Conservation (phyloP, 2,888 invertebrate species). For the Gymnoscelis rufifasciata region DNA sequence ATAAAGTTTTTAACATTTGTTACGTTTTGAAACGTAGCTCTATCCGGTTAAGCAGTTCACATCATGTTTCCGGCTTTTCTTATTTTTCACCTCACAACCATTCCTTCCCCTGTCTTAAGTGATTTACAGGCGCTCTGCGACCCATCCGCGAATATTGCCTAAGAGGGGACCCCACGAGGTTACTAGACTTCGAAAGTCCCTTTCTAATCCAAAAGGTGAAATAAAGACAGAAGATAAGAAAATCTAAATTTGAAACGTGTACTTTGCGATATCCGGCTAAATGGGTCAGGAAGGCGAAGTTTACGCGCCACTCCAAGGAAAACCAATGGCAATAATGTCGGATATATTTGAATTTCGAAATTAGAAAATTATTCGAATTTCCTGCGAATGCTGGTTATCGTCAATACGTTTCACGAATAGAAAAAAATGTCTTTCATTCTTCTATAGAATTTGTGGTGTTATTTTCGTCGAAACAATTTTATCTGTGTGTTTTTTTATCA, state of each 20-base stretch:
- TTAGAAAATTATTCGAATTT: constrained; percentile 16
- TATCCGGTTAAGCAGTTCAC: not conserved
- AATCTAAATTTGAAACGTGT: constrained; percentile 62
- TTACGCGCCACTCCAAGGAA: constrained; percentile 45
- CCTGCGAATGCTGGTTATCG: not conserved
- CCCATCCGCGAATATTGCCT: constrained; percentile 41
- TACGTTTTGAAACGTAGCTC: too few species aligned
- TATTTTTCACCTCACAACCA: not conserved
- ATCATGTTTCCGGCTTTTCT: constrained; percentile 6
- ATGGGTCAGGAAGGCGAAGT: constrained; percentile 78
- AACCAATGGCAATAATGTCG: constrained; percentile 16
- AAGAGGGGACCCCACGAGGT: constrained; percentile 45
- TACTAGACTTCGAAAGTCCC: constrained; percentile 52
- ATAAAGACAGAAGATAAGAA: constrained; percentile 49
- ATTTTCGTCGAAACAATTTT: too few species aligned
- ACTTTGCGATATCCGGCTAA: constrained; percentile 66
- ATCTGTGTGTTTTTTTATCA: too few species aligned
- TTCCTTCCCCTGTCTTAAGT: constrained; percentile 57
- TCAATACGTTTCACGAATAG: constrained; percentile 3
- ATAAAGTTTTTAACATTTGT: too few species aligned
- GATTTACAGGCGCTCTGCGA: constrained; percentile 69
- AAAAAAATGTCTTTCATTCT: too few species aligned
- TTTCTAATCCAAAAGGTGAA: constrained; percentile 39
- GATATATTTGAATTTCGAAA: constrained; percentile 13
- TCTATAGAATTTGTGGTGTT: too few species aligned